phyloP scores from a whole-genome alignment of 2,113 vertebrate genomes.

The Toxotes jaculatrix region DNA sequence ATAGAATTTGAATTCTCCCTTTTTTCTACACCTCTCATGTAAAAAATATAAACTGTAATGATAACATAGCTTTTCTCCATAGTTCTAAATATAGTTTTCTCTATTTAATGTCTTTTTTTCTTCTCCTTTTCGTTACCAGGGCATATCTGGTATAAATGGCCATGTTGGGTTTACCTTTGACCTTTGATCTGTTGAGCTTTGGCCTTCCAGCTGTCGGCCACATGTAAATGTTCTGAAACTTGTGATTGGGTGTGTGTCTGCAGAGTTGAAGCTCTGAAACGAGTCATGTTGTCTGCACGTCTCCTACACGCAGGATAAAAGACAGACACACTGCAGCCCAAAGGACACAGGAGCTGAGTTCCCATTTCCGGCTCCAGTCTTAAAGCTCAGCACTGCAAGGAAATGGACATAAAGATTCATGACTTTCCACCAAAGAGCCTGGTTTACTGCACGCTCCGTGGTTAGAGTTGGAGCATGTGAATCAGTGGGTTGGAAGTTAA shows the following conservation, averaged over 20 bases:
- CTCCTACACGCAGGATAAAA: constrained; percentile 55
- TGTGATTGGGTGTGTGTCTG: neutral
- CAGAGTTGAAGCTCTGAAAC: constrained; percentile 3
- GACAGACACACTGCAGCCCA: constrained; percentile 59
- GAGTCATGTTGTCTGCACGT: constrained; percentile 34
- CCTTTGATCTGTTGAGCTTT: neutral
- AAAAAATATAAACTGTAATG: no score
- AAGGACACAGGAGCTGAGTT: constrained; percentile 40
- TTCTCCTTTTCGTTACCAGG: neutral
- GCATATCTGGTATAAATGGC: no score
- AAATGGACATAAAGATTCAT: constrained; percentile 75
- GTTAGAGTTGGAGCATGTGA: neutral
- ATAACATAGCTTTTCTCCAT: no score
- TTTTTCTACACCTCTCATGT: no score
- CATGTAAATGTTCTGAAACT: neutral
- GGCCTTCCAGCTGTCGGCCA: neutral
- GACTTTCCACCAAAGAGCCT: constrained; percentile 40
- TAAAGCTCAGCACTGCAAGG: constrained; percentile 51
- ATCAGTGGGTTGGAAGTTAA: neutral
- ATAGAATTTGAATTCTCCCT: no score
- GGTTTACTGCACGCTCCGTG: constrained; percentile 46
- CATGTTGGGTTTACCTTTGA: neutral
- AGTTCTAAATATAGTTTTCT: no score
- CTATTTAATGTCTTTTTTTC: neutral
- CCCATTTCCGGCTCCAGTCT: constrained; percentile 72